A percentile compares a stretch with the other conserved stretches of the same genome.
These are phyloP conservation scores for Champsocephalus esox DNA, from an alignment of 2,797 vertebrate genomes.

Conservation along the genomic window DNA sequence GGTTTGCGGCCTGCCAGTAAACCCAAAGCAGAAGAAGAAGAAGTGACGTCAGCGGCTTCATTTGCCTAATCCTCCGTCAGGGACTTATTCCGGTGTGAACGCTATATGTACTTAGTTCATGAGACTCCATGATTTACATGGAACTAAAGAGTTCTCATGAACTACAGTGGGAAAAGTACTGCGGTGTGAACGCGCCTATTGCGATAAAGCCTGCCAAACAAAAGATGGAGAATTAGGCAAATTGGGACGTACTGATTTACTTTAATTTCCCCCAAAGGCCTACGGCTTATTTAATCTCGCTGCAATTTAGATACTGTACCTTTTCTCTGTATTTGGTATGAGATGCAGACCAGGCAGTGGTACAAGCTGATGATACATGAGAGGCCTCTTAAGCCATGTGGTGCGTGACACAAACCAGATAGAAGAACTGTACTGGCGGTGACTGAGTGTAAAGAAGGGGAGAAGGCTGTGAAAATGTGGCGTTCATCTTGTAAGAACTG, in stretches of 20 bases:
- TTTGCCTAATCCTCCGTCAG: too few species aligned
- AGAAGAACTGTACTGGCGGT: not conserved
- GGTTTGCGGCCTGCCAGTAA: too few species aligned
- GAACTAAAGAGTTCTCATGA: too few species aligned
- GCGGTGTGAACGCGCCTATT: too few species aligned
- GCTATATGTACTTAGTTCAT: too few species aligned
- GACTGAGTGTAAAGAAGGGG: constrained; percentile 1
- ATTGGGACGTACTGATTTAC: not conserved
- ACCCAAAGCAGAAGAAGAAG: too few species aligned
- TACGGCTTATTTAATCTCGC: constrained; percentile 43
- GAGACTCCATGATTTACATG: too few species aligned
- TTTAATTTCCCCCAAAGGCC: constrained; percentile 22
- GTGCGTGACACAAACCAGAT: constrained; percentile 57
- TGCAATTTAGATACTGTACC: constrained; percentile 17
- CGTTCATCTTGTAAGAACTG: not conserved
- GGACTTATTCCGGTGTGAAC: too few species aligned
- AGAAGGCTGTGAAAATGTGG: constrained; percentile 8
- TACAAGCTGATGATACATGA: constrained; percentile 27
- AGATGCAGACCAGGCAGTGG: constrained; percentile 39
- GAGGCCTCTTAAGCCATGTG: constrained; percentile 25
- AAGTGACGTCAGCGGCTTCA: too few species aligned
- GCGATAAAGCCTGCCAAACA: constrained; percentile 26
- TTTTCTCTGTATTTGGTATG: constrained; percentile 20
- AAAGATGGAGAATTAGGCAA: constrained; percentile 13
- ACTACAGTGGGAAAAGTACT: too few species aligned